Base-by-base conservation (phyloP, 1,140 invertebrate genomes). In the Halyomorpha halys region DNA sequence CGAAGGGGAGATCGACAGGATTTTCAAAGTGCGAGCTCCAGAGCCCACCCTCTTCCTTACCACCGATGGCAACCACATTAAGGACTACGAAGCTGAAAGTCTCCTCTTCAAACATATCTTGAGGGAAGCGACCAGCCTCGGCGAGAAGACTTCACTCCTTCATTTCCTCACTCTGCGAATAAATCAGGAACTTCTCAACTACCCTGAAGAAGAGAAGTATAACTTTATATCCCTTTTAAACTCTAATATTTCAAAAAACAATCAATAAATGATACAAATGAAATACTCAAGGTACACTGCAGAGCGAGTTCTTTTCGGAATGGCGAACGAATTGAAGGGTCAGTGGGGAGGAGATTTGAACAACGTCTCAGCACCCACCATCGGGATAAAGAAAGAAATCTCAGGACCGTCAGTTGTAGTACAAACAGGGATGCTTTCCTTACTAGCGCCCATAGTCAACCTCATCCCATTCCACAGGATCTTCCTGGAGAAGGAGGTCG, bases 341-440 rank as follows among this genome's bases (percentile, higher is more conserved):
- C 80, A 86, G 44, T 49, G 5, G n/a, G 47, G 47, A 49, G 47
- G n/a, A 49, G 63, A 64, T 14, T 25, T 64, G 53, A 34, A n/a
- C 44, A 18, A 27, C 9, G 56, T 64, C 39, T 64, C 63, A n/a
- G 39, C 59, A 16, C 30, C 23, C 30, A 53, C 53, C 4, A 62
- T 62, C 14, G 65, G 63, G 18, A 53, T 44, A 34, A 64, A 56
- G 25, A 25, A 66, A 18, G 44, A 62, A 44, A 77, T 86, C n/a
- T 83, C 84, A 2, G 84, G 83, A 1, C 83, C 83, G 18, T 80
- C 77, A 62, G 78, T 84, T 0, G 72, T 78, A 19, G 78, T 86
- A 16, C 83, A 84, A 0, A 71, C 84, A 16, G 83, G 83, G 44
- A 84, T 78, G 70, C 79, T 84, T 2, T 82, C 82, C 0, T 79